A percentile compares a stretch with the other conserved stretches of the same genome.
phyloP scores from a whole-genome alignment of 2,888 invertebrate genomes.

The Vandiemenella viatica region DNA sequence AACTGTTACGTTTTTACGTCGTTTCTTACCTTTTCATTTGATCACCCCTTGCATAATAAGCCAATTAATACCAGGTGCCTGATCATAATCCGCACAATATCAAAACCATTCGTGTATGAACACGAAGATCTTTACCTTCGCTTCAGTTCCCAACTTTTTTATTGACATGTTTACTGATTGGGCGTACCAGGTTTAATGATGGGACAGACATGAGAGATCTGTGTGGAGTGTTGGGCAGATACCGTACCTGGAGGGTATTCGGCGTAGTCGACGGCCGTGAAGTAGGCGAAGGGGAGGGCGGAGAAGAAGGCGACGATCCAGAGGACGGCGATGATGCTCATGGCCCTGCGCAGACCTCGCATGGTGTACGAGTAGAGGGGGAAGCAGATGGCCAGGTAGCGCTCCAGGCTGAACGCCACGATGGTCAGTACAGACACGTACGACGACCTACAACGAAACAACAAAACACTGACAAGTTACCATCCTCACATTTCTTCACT shows the following conservation, averaged over 20 bases:
- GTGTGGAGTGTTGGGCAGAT: background rate
- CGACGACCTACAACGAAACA: constrained; percentile 48
- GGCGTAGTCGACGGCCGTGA: constrained; percentile 58
- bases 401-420: constrained; percentile 80
- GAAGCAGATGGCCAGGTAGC: constrained; percentile 82
- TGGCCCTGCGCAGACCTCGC: constrained; percentile 66
- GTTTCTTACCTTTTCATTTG: no score
- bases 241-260: constrained; percentile 49
- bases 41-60: no score
- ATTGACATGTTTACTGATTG: no score
- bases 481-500: no score
- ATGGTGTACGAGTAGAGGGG: constrained; percentile 69
- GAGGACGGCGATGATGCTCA: constrained; percentile 57
- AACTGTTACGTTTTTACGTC: no score
- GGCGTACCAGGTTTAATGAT: no score
- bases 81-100: no score
- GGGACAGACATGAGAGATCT: no score
- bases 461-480: background rate
- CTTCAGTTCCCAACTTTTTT: no score
- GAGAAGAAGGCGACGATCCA: constrained; percentile 63
- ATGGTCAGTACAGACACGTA: constrained; percentile 85
- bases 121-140: no score
- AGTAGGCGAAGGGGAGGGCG: constrained; percentile 62
- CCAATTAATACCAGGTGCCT: no score
- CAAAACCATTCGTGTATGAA: no score